Conservation (phyloP, 2,888 invertebrate species). For the Watsonalla cultraria region DNA sequence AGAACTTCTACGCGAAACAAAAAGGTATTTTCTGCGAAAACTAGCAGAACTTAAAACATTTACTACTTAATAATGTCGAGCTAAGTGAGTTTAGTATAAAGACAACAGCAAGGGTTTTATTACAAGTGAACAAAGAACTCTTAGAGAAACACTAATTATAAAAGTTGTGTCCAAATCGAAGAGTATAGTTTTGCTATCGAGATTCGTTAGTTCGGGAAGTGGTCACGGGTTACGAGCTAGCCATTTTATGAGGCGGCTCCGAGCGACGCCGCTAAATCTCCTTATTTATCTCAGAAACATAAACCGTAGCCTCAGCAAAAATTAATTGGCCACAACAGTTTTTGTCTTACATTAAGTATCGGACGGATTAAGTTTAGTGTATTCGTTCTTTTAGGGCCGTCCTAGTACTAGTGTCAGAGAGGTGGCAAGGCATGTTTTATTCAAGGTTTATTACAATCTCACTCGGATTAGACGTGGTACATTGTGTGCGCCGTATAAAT, state of each 20-base stretch:
- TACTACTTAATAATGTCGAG: too few relatives aligned
- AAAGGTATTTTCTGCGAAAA: not conserved
- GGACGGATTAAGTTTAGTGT: constrained; percentile 40
- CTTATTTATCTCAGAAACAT: constrained; percentile 76
- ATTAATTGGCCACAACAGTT: constrained; percentile 72
- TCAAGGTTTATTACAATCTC: not conserved
- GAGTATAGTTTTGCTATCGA: constrained; percentile 22
- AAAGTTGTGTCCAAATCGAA: not conserved
- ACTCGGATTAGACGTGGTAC: not conserved
- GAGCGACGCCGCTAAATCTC: constrained; percentile 69
- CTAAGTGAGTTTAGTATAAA: too few relatives aligned
- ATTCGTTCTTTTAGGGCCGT: not conserved
- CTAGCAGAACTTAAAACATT: too few relatives aligned
- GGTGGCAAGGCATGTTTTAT: not conserved
- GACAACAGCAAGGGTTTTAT: not conserved
- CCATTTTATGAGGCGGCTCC: constrained; percentile 64
- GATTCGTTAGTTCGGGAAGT: constrained; percentile 53
- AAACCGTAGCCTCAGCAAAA: constrained; percentile 72
- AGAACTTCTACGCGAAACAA: constrained; percentile 21
- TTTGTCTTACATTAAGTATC: constrained; percentile 62
- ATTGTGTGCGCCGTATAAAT: constrained; percentile 31
- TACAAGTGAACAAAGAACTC: not conserved
- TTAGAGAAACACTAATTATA: not conserved
- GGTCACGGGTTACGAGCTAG: constrained; percentile 64
- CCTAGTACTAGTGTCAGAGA: constrained; percentile 14